A percentile compares a stretch with the other conserved stretches of the same genome.
Evolutionary conservation across 2,888 invertebrate species (phyloP).

Genomic region (Andrena minutula): DNA sequence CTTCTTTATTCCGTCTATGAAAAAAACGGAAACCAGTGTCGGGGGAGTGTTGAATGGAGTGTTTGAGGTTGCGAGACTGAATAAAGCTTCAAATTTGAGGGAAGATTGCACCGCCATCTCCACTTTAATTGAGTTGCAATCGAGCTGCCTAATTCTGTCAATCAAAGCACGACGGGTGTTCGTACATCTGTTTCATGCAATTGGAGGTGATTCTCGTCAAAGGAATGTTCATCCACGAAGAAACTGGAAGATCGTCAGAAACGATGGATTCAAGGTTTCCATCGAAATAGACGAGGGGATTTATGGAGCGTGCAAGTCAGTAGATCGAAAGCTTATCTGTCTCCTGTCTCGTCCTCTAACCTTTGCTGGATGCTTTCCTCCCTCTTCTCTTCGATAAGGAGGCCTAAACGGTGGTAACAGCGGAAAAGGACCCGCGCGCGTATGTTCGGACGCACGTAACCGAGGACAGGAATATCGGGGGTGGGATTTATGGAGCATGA

Average conservation of each 20-base stretch:
- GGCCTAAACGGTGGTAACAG: constrained; percentile 58
- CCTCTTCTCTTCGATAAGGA: constrained; percentile 1
- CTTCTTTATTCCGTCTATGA: neutral
- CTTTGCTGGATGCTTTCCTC: constrained; percentile 21
- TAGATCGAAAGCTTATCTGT: constrained; percentile 64
- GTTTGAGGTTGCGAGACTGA: too few relatives aligned
- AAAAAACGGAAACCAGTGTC: neutral
- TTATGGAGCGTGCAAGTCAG: constrained; percentile 64
- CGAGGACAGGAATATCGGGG: constrained; percentile 67
- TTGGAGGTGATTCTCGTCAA: neutral
- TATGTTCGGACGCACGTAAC: constrained; percentile 51
- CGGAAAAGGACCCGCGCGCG: constrained; percentile 60
- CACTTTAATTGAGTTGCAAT: too few relatives aligned
- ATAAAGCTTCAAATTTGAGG: too few relatives aligned
- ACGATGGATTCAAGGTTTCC: constrained; percentile 16
- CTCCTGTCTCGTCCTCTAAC: constrained; percentile 53
- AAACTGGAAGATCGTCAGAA: neutral
- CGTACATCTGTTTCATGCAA: too few relatives aligned
- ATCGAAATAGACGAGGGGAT: constrained; percentile 40
- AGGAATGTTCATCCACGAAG: neutral
- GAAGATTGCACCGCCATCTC: too few relatives aligned
- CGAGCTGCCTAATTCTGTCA: too few relatives aligned
- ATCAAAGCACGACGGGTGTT: too few relatives aligned
- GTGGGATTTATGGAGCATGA: constrained; percentile 78
- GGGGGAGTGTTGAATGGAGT: neutral